Percentiles rank a stretch among this genome's conserved stretches.
phyloP scores from a whole-genome alignment of 2,888 invertebrate species.

The Lordiphosa fenestrarum region DNA sequence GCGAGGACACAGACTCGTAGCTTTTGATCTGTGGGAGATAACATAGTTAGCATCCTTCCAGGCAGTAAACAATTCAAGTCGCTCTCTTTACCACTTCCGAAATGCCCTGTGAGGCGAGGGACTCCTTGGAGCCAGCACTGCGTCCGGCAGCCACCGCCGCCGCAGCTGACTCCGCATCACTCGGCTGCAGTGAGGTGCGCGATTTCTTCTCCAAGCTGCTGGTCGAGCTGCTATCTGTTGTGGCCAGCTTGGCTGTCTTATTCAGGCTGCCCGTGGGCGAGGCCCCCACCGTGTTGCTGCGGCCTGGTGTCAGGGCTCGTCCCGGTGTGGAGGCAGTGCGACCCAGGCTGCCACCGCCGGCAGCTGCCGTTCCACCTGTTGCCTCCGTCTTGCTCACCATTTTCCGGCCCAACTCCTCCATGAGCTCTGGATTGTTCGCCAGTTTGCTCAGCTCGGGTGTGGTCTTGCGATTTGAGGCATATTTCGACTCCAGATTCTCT shows the following conservation, averaged over 20 bases:
- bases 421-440: slow-evolving; percentile 76
- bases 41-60: not conserved
- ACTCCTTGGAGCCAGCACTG: slow-evolving; percentile 80
- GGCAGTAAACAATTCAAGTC: too few species aligned
- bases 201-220: slow-evolving; percentile 78
- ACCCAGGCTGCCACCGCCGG: slow-evolving; percentile 76
- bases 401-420: slow-evolving; percentile 79
- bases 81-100: slow-evolving; percentile 72
- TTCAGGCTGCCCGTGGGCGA: slow-evolving; percentile 80
- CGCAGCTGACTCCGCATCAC: slow-evolving; percentile 53
- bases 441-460: slow-evolving; percentile 78
- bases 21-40: slow-evolving; percentile 82
- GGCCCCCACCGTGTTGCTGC: slow-evolving; percentile 58
- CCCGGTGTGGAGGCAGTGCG: slow-evolving; percentile 70
- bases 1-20: slow-evolving; percentile 84
- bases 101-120: slow-evolving; percentile 80
- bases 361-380: slow-evolving; percentile 12
- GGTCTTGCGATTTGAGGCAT: slow-evolving; percentile 78
- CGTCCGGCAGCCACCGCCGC: slow-evolving; percentile 38
- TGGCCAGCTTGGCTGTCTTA: slow-evolving; percentile 65
- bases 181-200: slow-evolving; percentile 67
- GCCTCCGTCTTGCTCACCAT: slow-evolving; percentile 77
- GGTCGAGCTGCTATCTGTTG: slow-evolving; percentile 76
- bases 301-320: slow-evolving; percentile 52
- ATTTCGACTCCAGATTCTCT: slow-evolving; percentile 79